phyloP scores from a whole-genome alignment of 2,888 invertebrate species.

The Dioctria linearis region DNA sequence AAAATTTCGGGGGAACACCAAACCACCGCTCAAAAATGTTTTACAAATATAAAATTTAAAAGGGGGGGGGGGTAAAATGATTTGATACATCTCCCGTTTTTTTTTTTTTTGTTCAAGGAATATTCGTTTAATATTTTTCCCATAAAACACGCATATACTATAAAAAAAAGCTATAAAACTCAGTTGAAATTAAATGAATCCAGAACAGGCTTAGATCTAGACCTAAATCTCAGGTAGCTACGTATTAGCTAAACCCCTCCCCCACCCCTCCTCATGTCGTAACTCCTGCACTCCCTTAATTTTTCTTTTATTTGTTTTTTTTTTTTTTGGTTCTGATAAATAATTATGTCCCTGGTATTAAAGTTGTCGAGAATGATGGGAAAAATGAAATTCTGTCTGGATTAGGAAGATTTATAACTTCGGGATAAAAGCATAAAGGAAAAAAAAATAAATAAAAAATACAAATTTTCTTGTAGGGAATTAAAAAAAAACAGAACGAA shows the following conservation, averaged over 20 bases:
- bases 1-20: neutral
- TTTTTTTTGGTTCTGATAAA: conserved; percentile 26
- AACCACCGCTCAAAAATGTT: neutral
- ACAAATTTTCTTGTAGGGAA: no score
- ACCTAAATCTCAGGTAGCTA: neutral
- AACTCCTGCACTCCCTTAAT: no score
- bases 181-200: no score
- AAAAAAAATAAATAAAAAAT: neutral
- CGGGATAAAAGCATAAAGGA: conserved; percentile 17
- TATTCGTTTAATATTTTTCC: neutral
- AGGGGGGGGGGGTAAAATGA: neutral
- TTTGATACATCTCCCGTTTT: neutral
- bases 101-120: neutral
- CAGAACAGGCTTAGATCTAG: no score
- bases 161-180: no score
- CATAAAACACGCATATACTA: no score
- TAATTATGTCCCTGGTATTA: conserved; percentile 1
- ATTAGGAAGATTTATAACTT: conserved; percentile 29
- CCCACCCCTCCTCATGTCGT: neutral
- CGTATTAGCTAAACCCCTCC: neutral
- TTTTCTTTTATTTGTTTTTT: neutral
- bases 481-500: no score
- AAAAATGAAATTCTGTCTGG: conserved; percentile 24
- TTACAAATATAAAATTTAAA: neutral
- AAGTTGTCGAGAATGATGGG: neutral